phyloP scores from a whole-genome alignment of 2,113 vertebrate genomes.

The Edolisoma coerulescens region DNA sequence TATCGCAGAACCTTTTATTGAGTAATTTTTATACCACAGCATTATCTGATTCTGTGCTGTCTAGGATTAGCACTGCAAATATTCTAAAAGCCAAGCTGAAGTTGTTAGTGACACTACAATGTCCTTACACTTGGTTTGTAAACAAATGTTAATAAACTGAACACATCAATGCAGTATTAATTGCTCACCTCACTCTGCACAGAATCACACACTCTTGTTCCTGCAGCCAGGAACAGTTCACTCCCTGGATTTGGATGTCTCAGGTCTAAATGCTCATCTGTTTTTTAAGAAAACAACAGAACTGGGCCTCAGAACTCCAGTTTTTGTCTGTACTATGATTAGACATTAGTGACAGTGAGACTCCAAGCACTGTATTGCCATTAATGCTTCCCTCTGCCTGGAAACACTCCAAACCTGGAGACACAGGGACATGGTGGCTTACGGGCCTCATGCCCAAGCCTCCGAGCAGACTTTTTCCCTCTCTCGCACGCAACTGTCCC shows the following conservation, averaged over 20 bases:
- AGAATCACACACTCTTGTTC: background rate
- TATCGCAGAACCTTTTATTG: background rate
- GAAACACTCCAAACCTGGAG: background rate
- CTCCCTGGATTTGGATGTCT: background rate
- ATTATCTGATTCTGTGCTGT: background rate
- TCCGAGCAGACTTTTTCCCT: background rate
- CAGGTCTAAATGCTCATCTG: background rate
- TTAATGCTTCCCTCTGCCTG: background rate
- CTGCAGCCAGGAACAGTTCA: background rate
- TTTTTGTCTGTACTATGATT: background rate
- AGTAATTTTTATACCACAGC: background rate
- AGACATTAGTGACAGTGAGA: background rate
- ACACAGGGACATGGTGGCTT: fast-evolving
- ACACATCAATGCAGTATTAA: background rate
- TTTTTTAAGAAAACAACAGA: background rate
- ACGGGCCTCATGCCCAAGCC: fast-evolving
- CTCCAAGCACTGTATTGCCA: background rate
- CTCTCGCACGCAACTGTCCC: background rate
- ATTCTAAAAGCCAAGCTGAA: background rate
- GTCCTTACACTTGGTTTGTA: background rate
- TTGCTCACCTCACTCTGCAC: background rate
- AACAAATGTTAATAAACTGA: background rate
- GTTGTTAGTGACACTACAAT: background rate
- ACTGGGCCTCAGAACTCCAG: background rate
- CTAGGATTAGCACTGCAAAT: background rate